These are phyloP conservation scores for Philonicus albiceps DNA, from an alignment of 2,888 invertebrate genomes.

Conservation along the genomic window DNA sequence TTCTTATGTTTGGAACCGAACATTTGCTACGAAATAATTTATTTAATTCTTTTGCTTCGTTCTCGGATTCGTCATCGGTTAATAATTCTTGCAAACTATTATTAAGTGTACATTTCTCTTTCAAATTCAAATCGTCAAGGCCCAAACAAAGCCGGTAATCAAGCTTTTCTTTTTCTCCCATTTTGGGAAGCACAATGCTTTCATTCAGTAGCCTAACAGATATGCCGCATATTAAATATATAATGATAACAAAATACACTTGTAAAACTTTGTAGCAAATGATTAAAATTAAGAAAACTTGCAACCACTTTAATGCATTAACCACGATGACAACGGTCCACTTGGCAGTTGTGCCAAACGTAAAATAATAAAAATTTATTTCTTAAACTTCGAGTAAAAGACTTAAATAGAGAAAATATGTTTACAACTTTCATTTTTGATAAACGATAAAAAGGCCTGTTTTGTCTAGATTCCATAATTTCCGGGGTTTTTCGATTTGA, in stretches of 20 bases:
- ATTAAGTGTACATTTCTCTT: not conserved
- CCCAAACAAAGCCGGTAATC: not conserved
- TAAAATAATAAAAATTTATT: not conserved
- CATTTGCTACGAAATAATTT: not conserved
- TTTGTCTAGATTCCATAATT: no score
- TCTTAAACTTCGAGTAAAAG: not conserved
- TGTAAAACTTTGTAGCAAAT: not conserved
- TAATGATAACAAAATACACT: not conserved
- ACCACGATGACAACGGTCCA: not conserved
- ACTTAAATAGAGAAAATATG: not conserved
- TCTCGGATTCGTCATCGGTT: constrained; percentile 50
- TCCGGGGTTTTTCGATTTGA: no score
- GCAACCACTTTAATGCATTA: not conserved
- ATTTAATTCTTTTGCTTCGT: constrained; percentile 16
- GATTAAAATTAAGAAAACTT: not conserved
- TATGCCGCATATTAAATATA: not conserved
- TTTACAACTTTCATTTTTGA: no score
- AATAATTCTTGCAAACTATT: constrained; percentile 49
- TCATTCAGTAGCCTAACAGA: not conserved
- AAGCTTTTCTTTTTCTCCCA: not conserved
- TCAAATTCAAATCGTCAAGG: not conserved
- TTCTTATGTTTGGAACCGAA: not conserved
- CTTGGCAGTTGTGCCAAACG: not conserved
- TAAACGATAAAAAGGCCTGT: no score
- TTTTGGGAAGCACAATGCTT: not conserved